phyloP scores from a whole-genome alignment of 1,140 invertebrate genomes.

The Chironomus tepperi region DNA sequence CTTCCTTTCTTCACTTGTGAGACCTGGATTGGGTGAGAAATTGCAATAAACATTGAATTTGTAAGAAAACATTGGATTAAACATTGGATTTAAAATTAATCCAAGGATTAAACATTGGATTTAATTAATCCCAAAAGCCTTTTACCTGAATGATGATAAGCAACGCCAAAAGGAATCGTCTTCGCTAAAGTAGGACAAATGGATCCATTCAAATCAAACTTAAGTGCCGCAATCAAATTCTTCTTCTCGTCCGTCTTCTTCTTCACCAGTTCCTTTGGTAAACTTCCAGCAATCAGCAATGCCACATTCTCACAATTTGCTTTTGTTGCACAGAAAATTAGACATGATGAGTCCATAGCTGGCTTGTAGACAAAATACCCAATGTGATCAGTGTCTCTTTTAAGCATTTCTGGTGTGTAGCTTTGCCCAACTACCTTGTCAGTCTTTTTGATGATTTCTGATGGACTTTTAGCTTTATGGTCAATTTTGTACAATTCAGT shows the following conservation, averaged over 20 bases:
- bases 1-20: conserved; percentile 73
- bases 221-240: conserved; percentile 51
- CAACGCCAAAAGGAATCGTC: conserved; percentile 71
- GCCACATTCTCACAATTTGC: conserved; percentile 92
- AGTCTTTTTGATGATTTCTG: conserved; percentile 43
- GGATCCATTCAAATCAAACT: conserved; percentile 53
- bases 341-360: conserved; percentile 54
- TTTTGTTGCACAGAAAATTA: conserved; percentile 89
- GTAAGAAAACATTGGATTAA: too few species aligned
- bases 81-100: too few species aligned
- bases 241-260: conserved; percentile 51
- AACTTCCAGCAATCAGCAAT: conserved; percentile 55
- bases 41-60: conserved; percentile 28
- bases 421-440: conserved; percentile 35
- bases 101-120: conserved; percentile 30
- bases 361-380: too few species aligned
- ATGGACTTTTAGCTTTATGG: conserved; percentile 39
- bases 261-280: conserved; percentile 48
- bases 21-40: conserved; percentile 38
- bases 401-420: conserved; percentile 53
- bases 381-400: conserved; percentile 62
- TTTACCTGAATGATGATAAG: conserved; percentile 77
- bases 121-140: conserved; percentile 30
- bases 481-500: conserved; percentile 61
- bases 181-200: conserved; percentile 64